Evolutionary conservation across 2,888 invertebrate genomes (phyloP).

Genomic region (Mycalesis mineus): DNA sequence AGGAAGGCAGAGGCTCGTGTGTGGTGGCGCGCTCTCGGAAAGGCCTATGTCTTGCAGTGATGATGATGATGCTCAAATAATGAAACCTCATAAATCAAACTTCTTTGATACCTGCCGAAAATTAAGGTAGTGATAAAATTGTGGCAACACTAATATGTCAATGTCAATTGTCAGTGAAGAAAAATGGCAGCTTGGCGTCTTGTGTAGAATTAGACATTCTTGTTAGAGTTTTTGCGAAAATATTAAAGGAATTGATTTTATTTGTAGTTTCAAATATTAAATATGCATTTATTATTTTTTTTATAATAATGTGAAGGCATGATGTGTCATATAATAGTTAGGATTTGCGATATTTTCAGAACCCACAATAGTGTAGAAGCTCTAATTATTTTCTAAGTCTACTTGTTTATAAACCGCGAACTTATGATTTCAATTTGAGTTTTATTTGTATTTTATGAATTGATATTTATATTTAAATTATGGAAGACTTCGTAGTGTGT

Average conservation of each 20-base stretch:
- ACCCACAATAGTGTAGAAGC: slow-evolving; percentile 37
- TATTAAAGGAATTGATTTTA: background rate
- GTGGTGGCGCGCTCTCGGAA: too few species aligned
- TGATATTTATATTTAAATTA: slow-evolving; percentile 27
- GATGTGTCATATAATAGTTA: background rate
- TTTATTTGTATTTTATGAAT: background rate
- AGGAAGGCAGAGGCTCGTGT: too few species aligned
- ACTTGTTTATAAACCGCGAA: slow-evolving; percentile 46
- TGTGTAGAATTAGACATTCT: slow-evolving; percentile 58
- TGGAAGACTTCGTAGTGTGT: slow-evolving; percentile 59
- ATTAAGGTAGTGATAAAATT: background rate
- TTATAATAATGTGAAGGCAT: background rate
- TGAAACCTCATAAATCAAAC: too few species aligned
- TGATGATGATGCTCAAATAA: too few species aligned
- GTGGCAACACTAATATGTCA: background rate
- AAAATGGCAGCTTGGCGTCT: slow-evolving; percentile 51
- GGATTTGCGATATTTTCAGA: slow-evolving; percentile 7
- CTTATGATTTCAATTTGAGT: slow-evolving; percentile 41
- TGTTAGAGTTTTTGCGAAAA: slow-evolving; percentile 29
- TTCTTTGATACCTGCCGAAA: background rate
- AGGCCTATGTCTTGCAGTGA: too few species aligned
- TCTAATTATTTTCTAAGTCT: slow-evolving; percentile 67
- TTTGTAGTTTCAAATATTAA: slow-evolving; percentile 23
- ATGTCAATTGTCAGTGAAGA: slow-evolving; percentile 7
- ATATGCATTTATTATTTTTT: slow-evolving; percentile 13